Evolutionary conservation across 1,140 invertebrate genomes (phyloP).

Genomic region (Cotesia typhae): DNA sequence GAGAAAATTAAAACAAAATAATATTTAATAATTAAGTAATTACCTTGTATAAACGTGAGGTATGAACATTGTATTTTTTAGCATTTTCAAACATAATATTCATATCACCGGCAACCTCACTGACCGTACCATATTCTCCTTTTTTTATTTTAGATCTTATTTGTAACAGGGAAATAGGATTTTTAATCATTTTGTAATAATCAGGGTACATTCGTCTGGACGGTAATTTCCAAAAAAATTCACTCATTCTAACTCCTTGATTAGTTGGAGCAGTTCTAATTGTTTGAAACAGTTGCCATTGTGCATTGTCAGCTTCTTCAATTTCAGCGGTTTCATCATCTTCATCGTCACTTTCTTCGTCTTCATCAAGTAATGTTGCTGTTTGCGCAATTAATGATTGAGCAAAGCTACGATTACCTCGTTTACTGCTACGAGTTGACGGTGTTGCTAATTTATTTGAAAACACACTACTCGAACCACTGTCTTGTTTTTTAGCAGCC

Average conservation of each 20-base stretch:
- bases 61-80: conserved; percentile 90
- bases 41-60: conserved; percentile 87
- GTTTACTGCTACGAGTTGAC: conserved; percentile 66
- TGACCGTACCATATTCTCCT: conserved; percentile 85
- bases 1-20: conserved; percentile 10
- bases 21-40: conserved; percentile 59
- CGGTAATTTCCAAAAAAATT: conserved; percentile 93
- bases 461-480: conserved; percentile 43
- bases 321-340: conserved; percentile 72
- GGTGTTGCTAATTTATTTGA: conserved; percentile 56
- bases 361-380: conserved; percentile 63
- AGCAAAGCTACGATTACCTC: conserved; percentile 62
- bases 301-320: conserved; percentile 76
- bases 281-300: conserved; percentile 83
- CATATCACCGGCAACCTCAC: conserved; percentile 92
- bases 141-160: conserved; percentile 91
- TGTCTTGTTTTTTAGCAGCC: conserved; percentile 64
- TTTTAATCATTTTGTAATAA: conserved; percentile 97
- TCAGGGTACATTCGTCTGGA: conserved; percentile 92
- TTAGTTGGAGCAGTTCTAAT: conserved; percentile 77
- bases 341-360: conserved; percentile 72
- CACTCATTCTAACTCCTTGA: conserved; percentile 78
- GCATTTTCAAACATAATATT: conserved; percentile 99
- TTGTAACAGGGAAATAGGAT: conserved; percentile 93
- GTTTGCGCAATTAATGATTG: conserved; percentile 66